A percentile compares a stretch with the other conserved stretches of the same genome.
These are phyloP conservation scores for Borostomias antarcticus DNA, from an alignment of 2,797 vertebrate genomes.

Conservation along the genomic window DNA sequence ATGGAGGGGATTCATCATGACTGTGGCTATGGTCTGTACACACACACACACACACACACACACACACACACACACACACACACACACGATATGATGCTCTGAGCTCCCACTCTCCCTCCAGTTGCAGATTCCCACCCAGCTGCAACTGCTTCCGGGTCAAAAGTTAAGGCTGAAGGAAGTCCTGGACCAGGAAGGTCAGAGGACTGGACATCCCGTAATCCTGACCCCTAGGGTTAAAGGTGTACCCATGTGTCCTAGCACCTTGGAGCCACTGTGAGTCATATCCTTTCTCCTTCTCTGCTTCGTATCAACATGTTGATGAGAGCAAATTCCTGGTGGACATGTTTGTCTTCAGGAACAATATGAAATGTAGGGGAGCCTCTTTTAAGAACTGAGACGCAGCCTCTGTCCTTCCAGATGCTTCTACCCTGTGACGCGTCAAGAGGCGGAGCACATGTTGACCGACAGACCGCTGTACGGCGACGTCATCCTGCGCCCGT, in stretches of 20 bases:
- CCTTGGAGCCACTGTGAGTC: not conserved
- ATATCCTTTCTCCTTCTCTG: not conserved
- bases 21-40: not conserved
- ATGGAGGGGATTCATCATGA: not conserved
- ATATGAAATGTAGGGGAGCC: too few species aligned
- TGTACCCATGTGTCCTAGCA: not conserved
- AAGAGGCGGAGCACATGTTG: not conserved
- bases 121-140: not conserved
- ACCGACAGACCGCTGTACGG: not conserved
- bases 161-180: conserved; percentile 1
- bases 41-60: not conserved
- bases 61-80: not conserved
- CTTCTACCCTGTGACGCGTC: not conserved
- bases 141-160: not conserved
- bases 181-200: not conserved
- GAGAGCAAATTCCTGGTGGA: too few species aligned
- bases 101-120: not conserved
- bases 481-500: not conserved
- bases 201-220: not conserved
- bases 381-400: too few species aligned
- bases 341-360: too few species aligned
- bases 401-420: not conserved
- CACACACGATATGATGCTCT: too few species aligned
- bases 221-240: not conserved
- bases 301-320: too few species aligned